These are phyloP conservation scores for Xyrichtys novacula DNA, from an alignment of 2,797 vertebrate genomes.

Conservation along the genomic window DNA sequence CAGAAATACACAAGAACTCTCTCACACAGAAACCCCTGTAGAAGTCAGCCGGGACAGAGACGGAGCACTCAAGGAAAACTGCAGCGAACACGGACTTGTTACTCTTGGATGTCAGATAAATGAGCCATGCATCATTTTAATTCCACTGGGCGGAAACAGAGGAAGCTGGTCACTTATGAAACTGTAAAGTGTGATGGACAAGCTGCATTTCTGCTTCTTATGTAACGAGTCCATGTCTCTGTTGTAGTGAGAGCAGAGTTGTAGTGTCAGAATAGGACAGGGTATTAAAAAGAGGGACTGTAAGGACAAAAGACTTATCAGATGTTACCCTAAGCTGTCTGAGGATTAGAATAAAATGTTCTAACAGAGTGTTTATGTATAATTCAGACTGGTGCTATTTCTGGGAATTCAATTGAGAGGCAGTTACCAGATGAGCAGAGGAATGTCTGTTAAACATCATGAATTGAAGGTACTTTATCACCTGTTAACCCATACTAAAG, in stretches of 20 bases:
- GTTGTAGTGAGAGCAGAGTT: constrained; percentile 23
- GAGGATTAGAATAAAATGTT: neutral
- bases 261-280: constrained; percentile 42
- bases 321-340: constrained; percentile 4
- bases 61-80: constrained; percentile 41
- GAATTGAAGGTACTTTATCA: neutral
- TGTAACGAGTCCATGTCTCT: constrained; percentile 28
- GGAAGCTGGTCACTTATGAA: constrained; percentile 50
- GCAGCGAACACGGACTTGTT: constrained; percentile 38
- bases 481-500: too few species aligned
- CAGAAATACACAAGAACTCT: neutral
- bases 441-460: neutral
- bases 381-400: neutral
- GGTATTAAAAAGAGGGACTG: constrained; percentile 13
- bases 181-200: constrained; percentile 35
- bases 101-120: constrained; percentile 54
- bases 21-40: neutral
- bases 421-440: neutral
- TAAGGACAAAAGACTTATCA: constrained; percentile 26
- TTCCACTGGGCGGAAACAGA: constrained; percentile 38
- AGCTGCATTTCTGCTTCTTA: constrained; percentile 21
- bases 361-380: neutral
- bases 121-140: constrained; percentile 49
- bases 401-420: neutral
- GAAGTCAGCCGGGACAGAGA: constrained; percentile 47